phyloP scores from a whole-genome alignment of 2,113 vertebrate species.

The Podarcis muralis region DNA sequence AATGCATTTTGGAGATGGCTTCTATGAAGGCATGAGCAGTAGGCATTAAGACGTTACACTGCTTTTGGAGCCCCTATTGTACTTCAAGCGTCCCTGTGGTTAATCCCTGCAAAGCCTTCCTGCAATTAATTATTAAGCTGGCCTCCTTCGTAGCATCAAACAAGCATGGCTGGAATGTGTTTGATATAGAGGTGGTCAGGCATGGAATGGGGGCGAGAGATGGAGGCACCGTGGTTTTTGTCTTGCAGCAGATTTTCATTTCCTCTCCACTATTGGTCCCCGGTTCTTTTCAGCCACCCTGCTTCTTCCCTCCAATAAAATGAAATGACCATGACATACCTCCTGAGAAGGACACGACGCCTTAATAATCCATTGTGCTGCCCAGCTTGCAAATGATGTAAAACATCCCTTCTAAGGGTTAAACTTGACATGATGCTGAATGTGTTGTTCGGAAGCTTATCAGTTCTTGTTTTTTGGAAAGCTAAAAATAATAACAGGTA shows the following conservation, averaged over 20 bases:
- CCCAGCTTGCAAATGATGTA: background rate
- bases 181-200: background rate
- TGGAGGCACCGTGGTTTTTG: rapidly evolving
- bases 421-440: background rate
- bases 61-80: background rate
- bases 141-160: background rate
- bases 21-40: background rate
- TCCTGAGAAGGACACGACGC: background rate
- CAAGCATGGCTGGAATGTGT: constrained; percentile 23
- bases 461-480: too few relatives aligned
- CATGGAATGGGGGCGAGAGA: background rate
- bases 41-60: background rate
- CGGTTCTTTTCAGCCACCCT: background rate
- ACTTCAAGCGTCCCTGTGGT: background rate
- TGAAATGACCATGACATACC: background rate
- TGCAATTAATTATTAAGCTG: constrained; percentile 21
- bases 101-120: constrained; percentile 8
- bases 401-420: background rate
- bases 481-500: background rate
- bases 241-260: background rate
- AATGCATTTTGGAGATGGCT: background rate
- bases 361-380: background rate
- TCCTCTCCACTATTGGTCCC: background rate
- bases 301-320: background rate
- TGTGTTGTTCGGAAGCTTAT: background rate